Evolutionary conservation across 2,888 invertebrate genomes (phyloP), one percentile per base, ranked within the genome.

Genomic region (Idaea aversata): DNA sequence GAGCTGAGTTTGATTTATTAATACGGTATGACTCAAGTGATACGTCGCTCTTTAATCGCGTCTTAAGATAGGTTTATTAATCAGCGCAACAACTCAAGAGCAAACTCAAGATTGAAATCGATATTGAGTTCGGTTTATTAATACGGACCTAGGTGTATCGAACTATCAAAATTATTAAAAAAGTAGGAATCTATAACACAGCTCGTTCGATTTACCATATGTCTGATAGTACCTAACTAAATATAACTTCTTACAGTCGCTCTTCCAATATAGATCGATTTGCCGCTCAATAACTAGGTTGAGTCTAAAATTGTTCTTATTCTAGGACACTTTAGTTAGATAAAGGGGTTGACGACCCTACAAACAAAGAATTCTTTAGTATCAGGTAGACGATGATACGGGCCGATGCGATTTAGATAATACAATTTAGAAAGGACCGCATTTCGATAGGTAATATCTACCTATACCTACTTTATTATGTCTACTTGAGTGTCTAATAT

Each of bases 281-380:
- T 25, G 25, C 25, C 25, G 58, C 61, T 66, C 62, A 67, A 70
- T 71, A 74, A 69, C 65, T 71, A 64, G 67, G 68, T 69, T 73
- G 75, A 71, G 70, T 70, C 65, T 64, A 67, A 70, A 72, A 71
- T 47, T 67, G 74, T 75, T 68, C 67, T 64, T 70, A 75, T 74
- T 76, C 73, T 83, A 82, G 81, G 80, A 69, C 82, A 82, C 74
- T 79, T 79, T 73, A 84, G 88, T 79, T 73, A 84, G 88, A 90
- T 88, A 87, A 83, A 72, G 73, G 81, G 88, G 85, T 86, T 80
- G 79, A 77, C 77, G 85, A 87, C 83, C 87, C 77, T 69, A 74
- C 72, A 75, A 78, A 84, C 82, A 87, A 87, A 85, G 82, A 84
- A 72, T 76, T 76, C 77, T 83, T 78, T 79, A 72, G 76, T 78